Evolutionary conservation across 2,888 invertebrate genomes (phyloP), one percentile per base, ranked within the genome.

Genomic region (Ochlodes sylvanus): DNA sequence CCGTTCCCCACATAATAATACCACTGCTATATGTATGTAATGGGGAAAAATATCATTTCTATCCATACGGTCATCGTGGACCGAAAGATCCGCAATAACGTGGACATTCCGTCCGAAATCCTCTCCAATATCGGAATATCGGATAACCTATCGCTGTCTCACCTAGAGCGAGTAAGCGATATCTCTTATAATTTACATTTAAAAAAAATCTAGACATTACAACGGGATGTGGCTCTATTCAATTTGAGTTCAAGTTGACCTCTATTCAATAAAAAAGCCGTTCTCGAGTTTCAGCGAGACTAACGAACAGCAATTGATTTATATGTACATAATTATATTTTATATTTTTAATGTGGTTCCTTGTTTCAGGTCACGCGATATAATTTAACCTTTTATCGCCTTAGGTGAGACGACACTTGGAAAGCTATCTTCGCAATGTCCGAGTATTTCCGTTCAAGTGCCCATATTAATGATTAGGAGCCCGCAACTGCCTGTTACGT

Each of bases 51-150:
- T 57, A 47, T 64, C 56, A 64, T 64, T 47, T 47, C 47, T 44
- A 32, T 32, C n/a, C 7, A 50, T 17, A 56, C 17, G 17, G 34
- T 38, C 27, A 27, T 27, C 27, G 27, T 52, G 9, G 34, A 44
- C 63, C 63, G 7, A 42, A 38, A 64, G 64, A 65, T 57, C 17
- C 57, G 50, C 15, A 65, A 65, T 65, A 65, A 65, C 57, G 64
- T 38, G 50, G 57, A 57, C 64, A 65, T 65, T 65, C 64, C 64
- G 15, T 4, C 64, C 57, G 57, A 65, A 60, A 57, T 54, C 21
- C n/a, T 63, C 47, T 50, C 47, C 21, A 57, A 65, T 65, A 65
- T 57, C 50, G 21, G 64, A 57, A 56, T 57, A 58, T 50, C 27
- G 15, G 47, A 32, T 47, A 57, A 7, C 27, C n/a, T 58, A 9